Evolutionary conservation across 30 jellyfish, hydroid and myxozoan species (phyloP).

Genomic region (Chrysaora quinquecirrha): DNA sequence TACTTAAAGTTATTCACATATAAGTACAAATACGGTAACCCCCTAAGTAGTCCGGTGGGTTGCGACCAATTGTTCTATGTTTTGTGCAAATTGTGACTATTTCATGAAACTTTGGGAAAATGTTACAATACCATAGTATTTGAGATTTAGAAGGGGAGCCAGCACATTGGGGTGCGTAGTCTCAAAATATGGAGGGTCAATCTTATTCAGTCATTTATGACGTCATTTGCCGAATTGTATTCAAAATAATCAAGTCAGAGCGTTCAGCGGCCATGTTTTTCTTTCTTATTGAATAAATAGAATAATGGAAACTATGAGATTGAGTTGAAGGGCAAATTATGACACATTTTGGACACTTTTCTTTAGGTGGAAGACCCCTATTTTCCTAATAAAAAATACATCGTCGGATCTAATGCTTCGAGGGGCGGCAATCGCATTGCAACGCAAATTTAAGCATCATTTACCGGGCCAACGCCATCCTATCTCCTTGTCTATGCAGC

Average conservation of each 20-base stretch:
- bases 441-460: no score
- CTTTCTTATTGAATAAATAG: neutral
- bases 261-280: neutral
- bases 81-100: neutral
- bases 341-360: neutral
- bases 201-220: neutral
- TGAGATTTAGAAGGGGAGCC: neutral
- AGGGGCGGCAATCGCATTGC: no score
- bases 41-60: neutral
- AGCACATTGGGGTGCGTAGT: neutral
- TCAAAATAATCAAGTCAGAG: neutral
- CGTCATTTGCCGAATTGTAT: neutral
- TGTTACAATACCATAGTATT: neutral
- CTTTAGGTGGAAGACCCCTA: neutral
- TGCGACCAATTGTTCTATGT: neutral
- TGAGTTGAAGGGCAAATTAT: neutral
- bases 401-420: neutral
- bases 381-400: neutral
- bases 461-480: no score
- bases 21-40: no score
- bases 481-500: no score
- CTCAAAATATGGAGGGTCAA: neutral
- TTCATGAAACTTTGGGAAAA: neutral
- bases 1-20: no score
- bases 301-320: neutral